Base-by-base conservation (phyloP, 2,888 invertebrate species). In the Heteromurus nitidus region DNA sequence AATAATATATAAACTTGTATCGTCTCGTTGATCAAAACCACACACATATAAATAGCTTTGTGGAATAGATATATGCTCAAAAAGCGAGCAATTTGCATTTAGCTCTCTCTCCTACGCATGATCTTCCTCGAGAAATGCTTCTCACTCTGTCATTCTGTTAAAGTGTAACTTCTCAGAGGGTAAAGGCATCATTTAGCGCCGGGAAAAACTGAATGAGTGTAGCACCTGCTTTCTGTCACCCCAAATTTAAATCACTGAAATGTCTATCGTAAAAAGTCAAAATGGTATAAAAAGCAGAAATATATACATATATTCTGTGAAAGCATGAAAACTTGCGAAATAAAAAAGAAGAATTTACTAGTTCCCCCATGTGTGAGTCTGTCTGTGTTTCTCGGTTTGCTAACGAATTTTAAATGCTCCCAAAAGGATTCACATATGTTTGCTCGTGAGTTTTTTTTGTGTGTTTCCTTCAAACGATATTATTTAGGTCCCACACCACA, bases 211-310 rank as follows among this genome's bases (percentile, higher is more conserved):
- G n/a, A 13, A 18, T 50, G 11, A 30, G 62, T 20, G 42, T 60
- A 73, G 72, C 80, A 80, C 80, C 80, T 80, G 80, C 64, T 80
- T 80, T 80, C 65, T 80, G 72, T 80, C 80, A 80, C 73, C 72
- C 72, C 18, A 80, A 67, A 73, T 58, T 73, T 72, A 80, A 72
- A 73, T 72, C 72, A 72, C 28, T 55, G 65, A 80, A 55, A 68
- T 47, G 75, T 67, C 47, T 76, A 68, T 67, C 75, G 67, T 76
- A 58, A 75, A 67, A 75, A 67, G 75, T 68, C 20, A 55, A 55
- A 24, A 55, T 20, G 9, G 24, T 55, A 7, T 22, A 16, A 47
- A 47, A 16, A 47, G 47, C 11, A 47, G n/a, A 47, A 47, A 47
- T 47, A 11, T n/a, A n/a, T n/a, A n/a, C n/a, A n/a, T n/a, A n/a